Percentiles rank a stretch among this genome's conserved stretches.
Evolutionary conservation across 2,797 vertebrate species (phyloP).

Genomic region (Chlorospingus semifuscus): DNA sequence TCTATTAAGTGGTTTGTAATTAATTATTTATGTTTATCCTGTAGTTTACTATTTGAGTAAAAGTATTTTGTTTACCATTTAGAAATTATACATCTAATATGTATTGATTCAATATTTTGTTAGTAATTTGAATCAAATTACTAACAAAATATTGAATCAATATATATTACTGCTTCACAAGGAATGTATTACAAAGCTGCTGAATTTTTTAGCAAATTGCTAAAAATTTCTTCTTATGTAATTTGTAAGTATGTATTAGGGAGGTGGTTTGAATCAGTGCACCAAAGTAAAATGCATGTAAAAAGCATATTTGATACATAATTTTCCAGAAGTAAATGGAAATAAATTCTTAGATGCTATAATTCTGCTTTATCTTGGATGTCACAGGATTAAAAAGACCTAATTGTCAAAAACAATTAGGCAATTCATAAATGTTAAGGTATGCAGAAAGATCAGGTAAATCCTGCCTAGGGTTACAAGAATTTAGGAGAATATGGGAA

Average conservation of each 20-base stretch:
- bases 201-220: neutral
- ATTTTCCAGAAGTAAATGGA: neutral
- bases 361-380: neutral
- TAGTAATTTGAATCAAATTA: neutral
- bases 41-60: neutral
- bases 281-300: neutral
- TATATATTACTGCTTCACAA: neutral
- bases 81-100: neutral
- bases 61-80: neutral
- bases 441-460: neutral
- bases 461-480: neutral
- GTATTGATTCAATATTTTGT: no score
- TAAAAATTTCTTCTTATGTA: neutral
- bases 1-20: neutral
- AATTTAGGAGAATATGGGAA: neutral
- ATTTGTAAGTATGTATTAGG: neutral
- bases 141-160: neutral
- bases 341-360: neutral
- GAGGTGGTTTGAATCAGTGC: neutral
- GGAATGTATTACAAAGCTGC: neutral
- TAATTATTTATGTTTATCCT: neutral
- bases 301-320: neutral
- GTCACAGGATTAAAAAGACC: neutral
- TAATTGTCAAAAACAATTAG: neutral
- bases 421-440: neutral